These are phyloP conservation scores for Gnatocerus cornutus DNA, from an alignment of 2,888 invertebrate species.

Conservation along the genomic window DNA sequence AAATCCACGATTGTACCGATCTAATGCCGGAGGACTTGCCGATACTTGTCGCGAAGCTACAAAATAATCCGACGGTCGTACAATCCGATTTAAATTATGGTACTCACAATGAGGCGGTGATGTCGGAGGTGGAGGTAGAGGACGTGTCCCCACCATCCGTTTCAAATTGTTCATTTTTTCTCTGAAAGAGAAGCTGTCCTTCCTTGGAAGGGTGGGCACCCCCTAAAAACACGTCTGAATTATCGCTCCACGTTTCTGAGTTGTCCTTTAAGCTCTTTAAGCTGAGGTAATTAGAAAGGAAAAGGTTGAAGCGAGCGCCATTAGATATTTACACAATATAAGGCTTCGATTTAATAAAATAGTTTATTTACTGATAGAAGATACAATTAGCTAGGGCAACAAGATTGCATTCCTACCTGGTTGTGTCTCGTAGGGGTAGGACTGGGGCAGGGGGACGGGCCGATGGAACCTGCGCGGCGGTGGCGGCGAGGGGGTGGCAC, in stretches of 20 bases:
- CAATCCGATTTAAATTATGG: neutral
- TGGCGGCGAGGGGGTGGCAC: conserved; percentile 80
- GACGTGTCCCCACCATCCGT: conserved; percentile 71
- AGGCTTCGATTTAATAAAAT: conserved; percentile 57
- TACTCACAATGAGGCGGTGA: conserved; percentile 43
- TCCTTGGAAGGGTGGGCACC: conserved; percentile 63
- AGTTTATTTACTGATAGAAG: conserved; percentile 22
- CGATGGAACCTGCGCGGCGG: conserved; percentile 74
- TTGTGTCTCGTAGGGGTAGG: conserved; percentile 69
- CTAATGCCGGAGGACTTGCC: conserved; percentile 59
- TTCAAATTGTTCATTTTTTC: conserved; percentile 73
- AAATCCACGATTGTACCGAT: conserved; percentile 57
- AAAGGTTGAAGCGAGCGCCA: conserved; percentile 21
- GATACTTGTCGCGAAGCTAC: conserved; percentile 63
- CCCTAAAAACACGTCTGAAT: conserved; percentile 64
- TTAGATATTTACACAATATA: conserved; percentile 49
- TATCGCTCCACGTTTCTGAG: conserved; percentile 65
- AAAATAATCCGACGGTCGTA: conserved; percentile 35
- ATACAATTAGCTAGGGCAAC: conserved; percentile 66
- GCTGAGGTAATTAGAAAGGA: conserved; percentile 25
- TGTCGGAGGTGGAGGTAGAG: conserved; percentile 74
- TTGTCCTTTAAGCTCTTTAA: conserved; percentile 39
- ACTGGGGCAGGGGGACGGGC: conserved; percentile 71
- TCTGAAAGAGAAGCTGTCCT: conserved; percentile 66
- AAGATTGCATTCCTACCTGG: conserved; percentile 68